phyloP scores from a whole-genome alignment of 1,140 invertebrate genomes.

The Euborellia annulipes region DNA sequence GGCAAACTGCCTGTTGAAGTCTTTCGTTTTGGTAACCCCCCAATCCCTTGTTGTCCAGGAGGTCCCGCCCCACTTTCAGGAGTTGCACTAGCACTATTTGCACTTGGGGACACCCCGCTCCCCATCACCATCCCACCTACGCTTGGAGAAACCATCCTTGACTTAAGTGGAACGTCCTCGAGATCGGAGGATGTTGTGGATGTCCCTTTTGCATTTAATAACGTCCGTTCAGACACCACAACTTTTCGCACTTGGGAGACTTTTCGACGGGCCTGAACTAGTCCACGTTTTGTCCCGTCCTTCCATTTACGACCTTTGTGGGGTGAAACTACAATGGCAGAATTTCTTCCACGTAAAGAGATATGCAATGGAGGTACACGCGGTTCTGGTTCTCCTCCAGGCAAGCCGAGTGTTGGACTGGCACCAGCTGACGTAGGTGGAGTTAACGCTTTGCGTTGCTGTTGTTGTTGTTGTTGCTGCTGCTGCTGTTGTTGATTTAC shows the following conservation, averaged over 20 bases:
- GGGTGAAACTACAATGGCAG: slow-evolving; percentile 56
- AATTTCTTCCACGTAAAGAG: slow-evolving; percentile 66
- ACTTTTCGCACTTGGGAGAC: too few species aligned
- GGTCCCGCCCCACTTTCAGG: neutral
- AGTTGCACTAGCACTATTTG: neutral
- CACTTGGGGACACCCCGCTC: neutral
- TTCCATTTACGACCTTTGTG: neutral
- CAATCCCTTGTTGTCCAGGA: neutral
- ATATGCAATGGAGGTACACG: slow-evolving; percentile 80
- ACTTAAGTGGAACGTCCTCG: slow-evolving; percentile 13
- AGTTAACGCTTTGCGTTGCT: slow-evolving; percentile 10
- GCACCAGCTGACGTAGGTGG: slow-evolving; percentile 6
- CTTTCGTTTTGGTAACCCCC: neutral
- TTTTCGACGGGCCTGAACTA: too few species aligned
- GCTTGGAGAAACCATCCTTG: slow-evolving; percentile 2
- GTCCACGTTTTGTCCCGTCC: neutral
- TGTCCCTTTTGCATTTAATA: neutral
- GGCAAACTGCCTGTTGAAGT: too few species aligned
- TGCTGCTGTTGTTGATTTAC: slow-evolving; percentile 37
- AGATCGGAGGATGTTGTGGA: slow-evolving; percentile 4
- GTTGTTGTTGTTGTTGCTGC: slow-evolving; percentile 32
- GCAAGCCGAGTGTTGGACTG: neutral
- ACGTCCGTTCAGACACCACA: too few species aligned
- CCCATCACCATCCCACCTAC: neutral
- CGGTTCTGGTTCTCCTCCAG: slow-evolving; percentile 33